Evolutionary conservation across 2,888 invertebrate species (phyloP), one percentile per base, ranked within the genome.

Genomic region (Aphelenchoides bicaudatus): DNA sequence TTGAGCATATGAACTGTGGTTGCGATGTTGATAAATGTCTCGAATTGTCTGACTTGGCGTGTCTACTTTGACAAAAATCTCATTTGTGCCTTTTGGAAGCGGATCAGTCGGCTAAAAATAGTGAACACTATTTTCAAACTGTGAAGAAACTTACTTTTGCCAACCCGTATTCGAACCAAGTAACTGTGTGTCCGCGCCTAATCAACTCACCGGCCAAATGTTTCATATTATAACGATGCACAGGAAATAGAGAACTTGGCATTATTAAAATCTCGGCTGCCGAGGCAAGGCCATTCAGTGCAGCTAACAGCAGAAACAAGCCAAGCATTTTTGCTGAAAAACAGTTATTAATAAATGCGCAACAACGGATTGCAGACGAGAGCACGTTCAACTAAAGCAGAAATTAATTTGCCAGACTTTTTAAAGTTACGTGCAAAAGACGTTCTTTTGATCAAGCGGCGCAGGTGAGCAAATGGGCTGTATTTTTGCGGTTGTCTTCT

Each of bases 91-190:
- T 3, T 46, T 43, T 5, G 68, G 68, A 23, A 68, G 56, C 10
- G 56, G 46, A 30, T 68, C 57, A 16, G 39, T 48, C 19, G 67
- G 50, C 67, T 67, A 28, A 8, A 61, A 38, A 19, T n/a, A 30
- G 8, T 38, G 39, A 16, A 38, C 27, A 23, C 21, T 21, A 1
- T 13, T 29, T 1, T 49, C 2, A 49, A 27, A n/a, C 1, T 23
- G 3, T 49, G 1, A 29, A 16, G 3, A 50, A 34, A 23, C 58
- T 16, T 43, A 73, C 74, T 66, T 67, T 63, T n/a, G 58, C 52
- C 8, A 75, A 62, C n/a, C 75, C 78, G 50, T 73, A 67, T 39
- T 78, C 75, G 31, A 78, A 55, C 76, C 78, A 77, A 4, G 67
- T 68, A 16, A 78, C 74, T 1, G 59, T 29, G 55, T 79, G 77